Conservation (phyloP, 2,113 vertebrate genomes). For the Asarcornis scutulata region DNA sequence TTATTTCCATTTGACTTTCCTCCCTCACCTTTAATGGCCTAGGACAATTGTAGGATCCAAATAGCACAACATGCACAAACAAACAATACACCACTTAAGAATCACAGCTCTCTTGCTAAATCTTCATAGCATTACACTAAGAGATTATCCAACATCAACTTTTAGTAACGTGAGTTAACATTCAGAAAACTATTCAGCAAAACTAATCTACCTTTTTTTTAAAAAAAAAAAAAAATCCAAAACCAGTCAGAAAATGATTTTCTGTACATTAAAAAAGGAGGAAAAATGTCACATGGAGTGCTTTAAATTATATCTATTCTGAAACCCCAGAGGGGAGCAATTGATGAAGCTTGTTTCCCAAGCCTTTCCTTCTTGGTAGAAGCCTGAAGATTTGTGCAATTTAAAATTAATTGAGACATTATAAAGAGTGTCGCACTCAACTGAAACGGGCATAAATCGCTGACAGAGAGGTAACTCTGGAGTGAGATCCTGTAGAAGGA, state of each 20-base stretch:
- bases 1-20: background rate
- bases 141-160: background rate
- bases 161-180: background rate
- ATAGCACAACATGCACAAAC: background rate
- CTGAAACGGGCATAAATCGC: background rate
- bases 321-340: background rate
- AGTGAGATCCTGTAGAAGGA: background rate
- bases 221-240: background rate
- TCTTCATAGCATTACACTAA: background rate
- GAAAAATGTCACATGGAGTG: background rate
- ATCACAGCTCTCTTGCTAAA: background rate
- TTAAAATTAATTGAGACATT: conserved; percentile 17
- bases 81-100: background rate
- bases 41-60: background rate
- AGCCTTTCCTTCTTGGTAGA: background rate
- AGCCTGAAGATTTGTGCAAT: background rate
- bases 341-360: background rate
- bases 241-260: background rate
- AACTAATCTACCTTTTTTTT: background rate
- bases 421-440: background rate
- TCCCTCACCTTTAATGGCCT: background rate
- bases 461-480: background rate
- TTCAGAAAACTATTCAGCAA: background rate
- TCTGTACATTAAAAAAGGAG: background rate
- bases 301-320: background rate